Percentiles rank a stretch among this genome's conserved stretches.
phyloP scores from a whole-genome alignment of 1,140 invertebrate species.

The Pogonomyrmex californicus region DNA sequence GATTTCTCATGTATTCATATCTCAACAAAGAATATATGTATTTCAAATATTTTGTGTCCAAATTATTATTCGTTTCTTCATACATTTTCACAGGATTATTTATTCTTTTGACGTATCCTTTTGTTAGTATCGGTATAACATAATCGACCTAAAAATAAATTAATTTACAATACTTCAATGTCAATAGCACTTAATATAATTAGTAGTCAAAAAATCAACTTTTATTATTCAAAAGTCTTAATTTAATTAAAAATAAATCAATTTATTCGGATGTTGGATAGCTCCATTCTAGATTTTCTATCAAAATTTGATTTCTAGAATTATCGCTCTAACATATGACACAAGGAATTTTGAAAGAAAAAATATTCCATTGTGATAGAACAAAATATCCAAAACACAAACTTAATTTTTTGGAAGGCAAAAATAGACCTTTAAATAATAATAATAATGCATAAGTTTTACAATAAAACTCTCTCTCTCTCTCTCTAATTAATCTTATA shows the following conservation, averaged over 20 bases:
- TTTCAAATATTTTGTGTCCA: conserved; percentile 80
- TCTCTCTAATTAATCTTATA: neutral
- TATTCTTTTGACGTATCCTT: conserved; percentile 76
- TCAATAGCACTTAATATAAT: neutral
- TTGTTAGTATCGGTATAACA: conserved; percentile 81
- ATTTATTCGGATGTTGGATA: no score
- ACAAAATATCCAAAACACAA: neutral
- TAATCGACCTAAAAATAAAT: conserved; percentile 77
- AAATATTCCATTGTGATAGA: neutral
- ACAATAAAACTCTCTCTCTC: no score
- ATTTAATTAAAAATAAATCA: neutral
- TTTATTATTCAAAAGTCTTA: neutral
- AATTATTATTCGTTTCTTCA: conserved; percentile 62
- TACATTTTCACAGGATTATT: conserved; percentile 48
- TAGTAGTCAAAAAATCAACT: neutral
- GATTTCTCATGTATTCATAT: conserved; percentile 78
- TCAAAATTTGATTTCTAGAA: neutral
- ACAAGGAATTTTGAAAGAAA: neutral
- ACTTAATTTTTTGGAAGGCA: neutral
- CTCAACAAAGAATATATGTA: conserved; percentile 80
- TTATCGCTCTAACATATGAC: neutral
- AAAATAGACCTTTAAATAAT: no score
- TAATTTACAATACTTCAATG: neutral
- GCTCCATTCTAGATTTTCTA: no score
- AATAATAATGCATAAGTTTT: no score